These are phyloP conservation scores for Drosophila austrosaltans DNA, from an alignment of 2,888 invertebrate species.

Conservation along the genomic window DNA sequence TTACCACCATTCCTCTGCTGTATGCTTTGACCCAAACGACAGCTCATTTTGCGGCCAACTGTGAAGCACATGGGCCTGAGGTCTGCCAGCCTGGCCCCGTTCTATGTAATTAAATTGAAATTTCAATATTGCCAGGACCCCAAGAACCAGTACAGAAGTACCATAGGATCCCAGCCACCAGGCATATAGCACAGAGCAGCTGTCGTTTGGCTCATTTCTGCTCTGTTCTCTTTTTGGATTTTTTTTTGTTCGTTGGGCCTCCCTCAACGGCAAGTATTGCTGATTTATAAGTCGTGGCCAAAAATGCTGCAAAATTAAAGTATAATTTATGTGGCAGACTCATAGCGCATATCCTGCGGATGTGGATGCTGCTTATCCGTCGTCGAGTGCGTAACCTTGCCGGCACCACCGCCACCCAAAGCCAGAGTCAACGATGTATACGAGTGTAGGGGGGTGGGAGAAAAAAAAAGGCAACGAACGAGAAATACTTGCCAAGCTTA, in stretches of 20 bases:
- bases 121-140: slow-evolving; percentile 69
- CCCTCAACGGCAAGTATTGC: slow-evolving; percentile 49
- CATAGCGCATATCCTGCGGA: slow-evolving; percentile 48
- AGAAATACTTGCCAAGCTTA: slow-evolving; percentile 52
- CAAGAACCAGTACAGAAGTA: slow-evolving; percentile 10
- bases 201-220: slow-evolving; percentile 56
- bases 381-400: slow-evolving; percentile 67
- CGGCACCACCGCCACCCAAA: slow-evolving; percentile 35
- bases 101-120: slow-evolving; percentile 77
- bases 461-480: slow-evolving; percentile 12
- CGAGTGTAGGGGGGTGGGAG: slow-evolving; percentile 28
- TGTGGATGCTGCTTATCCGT: slow-evolving; percentile 64
- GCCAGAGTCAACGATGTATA: slow-evolving; percentile 42
- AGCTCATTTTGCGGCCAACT: slow-evolving; percentile 53
- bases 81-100: slow-evolving; percentile 43
- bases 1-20: too few species aligned
- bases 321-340: slow-evolving; percentile 80
- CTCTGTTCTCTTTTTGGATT: background rate
- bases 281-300: slow-evolving; percentile 83
- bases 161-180: slow-evolving; percentile 26
- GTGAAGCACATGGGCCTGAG: slow-evolving; percentile 38
- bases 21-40: slow-evolving; percentile 40
- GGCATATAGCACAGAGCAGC: slow-evolving; percentile 49
- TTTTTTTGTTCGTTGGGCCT: slow-evolving; percentile 22
- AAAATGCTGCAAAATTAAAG: slow-evolving; percentile 82